phyloP scores from a whole-genome alignment of 2,113 vertebrate species.

The Elephantulus edwardii region DNA sequence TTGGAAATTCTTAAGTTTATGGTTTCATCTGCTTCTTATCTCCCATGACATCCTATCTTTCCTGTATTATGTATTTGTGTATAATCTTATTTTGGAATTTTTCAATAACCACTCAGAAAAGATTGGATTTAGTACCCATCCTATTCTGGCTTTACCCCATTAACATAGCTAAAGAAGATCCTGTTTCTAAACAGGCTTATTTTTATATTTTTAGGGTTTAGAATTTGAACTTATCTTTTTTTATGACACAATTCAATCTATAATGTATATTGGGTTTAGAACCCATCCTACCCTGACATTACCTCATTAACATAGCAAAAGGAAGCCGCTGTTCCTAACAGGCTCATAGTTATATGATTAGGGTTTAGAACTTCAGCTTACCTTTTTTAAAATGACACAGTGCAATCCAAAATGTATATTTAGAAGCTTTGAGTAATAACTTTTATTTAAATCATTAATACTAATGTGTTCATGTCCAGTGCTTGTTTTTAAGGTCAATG shows the following conservation, averaged over 20 bases:
- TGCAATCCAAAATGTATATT: neutral
- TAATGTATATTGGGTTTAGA: neutral
- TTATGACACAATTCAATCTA: neutral
- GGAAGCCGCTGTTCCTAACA: neutral
- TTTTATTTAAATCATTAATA: neutral
- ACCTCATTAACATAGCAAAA: neutral
- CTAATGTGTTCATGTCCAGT: neutral
- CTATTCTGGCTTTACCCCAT: neutral
- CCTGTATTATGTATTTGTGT: neutral
- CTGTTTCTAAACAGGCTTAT: neutral
- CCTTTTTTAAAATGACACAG: neutral
- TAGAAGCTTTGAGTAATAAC: neutral
- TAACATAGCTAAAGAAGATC: neutral
- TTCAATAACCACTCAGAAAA: neutral
- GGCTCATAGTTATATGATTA: neutral
- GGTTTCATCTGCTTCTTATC: neutral
- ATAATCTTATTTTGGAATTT: neutral
- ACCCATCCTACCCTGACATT: neutral
- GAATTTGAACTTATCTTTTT: neutral
- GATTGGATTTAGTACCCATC: neutral
- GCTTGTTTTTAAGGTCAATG: neutral
- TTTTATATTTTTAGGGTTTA: neutral
- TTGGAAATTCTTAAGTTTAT: neutral
- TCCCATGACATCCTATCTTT: neutral
- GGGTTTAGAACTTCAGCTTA: neutral